Percentiles rank a stretch among this genome's conserved stretches.
These are phyloP conservation scores for Austrofundulus limnaeus DNA, from an alignment of 2,113 vertebrate species.

Conservation along the genomic window DNA sequence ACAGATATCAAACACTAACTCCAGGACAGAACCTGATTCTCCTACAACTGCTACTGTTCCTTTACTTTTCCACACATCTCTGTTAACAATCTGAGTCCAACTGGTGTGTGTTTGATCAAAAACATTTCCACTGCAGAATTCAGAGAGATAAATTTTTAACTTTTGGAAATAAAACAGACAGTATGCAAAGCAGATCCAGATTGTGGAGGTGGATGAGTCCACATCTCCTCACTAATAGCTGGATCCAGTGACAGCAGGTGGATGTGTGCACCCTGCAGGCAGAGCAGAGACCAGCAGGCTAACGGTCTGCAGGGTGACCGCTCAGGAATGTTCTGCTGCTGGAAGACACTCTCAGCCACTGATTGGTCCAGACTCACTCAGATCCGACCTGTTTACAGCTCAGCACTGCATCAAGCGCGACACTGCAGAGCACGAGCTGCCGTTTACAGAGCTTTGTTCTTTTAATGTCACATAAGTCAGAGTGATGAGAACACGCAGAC, in stretches of 20 bases:
- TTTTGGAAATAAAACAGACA: neutral
- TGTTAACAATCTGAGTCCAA: neutral
- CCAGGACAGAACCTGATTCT: no score
- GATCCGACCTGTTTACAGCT: conserved; percentile 60
- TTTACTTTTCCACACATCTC: no score
- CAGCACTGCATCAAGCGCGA: conserved; percentile 9
- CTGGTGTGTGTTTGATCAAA: neutral
- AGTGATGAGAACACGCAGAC: conserved; percentile 31
- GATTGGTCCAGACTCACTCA: conserved; percentile 29
- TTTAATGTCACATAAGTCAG: conserved; percentile 21
- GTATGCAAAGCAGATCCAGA: conserved; percentile 11
- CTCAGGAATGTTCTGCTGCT: conserved; percentile 63
- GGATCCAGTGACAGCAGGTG: conserved; percentile 31
- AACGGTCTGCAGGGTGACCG: conserved; percentile 55
- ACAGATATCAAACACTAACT: no score
- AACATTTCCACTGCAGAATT: neutral
- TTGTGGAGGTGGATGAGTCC: neutral
- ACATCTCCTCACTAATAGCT: conserved; percentile 7
- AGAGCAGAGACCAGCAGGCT: conserved; percentile 22
- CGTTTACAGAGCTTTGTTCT: conserved; percentile 21
- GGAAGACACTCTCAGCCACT: conserved; percentile 29
- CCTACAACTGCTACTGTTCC: no score
- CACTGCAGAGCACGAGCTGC: neutral
- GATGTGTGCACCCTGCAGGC: neutral
- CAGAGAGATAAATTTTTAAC: neutral